Base-by-base conservation (phyloP, 2,113 vertebrate genomes). In the Albula glossodonta region DNA sequence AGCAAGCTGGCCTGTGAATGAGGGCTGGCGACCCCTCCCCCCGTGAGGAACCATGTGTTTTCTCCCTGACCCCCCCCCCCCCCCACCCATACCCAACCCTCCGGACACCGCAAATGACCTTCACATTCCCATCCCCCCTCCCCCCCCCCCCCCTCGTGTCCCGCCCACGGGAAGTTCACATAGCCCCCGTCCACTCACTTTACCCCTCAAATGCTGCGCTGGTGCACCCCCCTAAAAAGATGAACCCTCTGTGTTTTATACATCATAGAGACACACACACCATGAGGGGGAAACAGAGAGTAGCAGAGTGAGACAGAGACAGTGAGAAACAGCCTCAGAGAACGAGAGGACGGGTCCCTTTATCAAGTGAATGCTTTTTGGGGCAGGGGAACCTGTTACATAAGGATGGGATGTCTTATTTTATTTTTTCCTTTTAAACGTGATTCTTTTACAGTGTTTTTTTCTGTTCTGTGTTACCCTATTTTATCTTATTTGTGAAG, bases 1-100 rank as follows among this genome's bases (percentile, higher is more conserved):
- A 97, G 97, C 93, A 99, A 99, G 94, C 89, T 99, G 83, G 98
- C 98, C 0, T 99, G 98, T 83, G 98, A 99, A 89, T 99, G 94
- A 98, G 51, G 31, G 25, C 0, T 10, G 70, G 22, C 6, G 3
- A 70, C 6, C 19, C 2, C 17, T 15, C 57, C 57, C 6, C 15
- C 63, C 17, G 53, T 9, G 53, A 56, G 53, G 7, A 9, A 0
- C 63, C 2, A 41, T n/a, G 66, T 13, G 49, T 3, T 1, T 25
- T 48, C 17, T n/a, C 22, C 12, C 49, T 31, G 53, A 17, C 13
- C 6, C 51, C 11, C 2, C 31, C 53, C 56, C 22, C n/a, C 51
- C 51, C 9, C 19, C 81, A n/a, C 11, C 60, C 4, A 25, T 53
- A 48, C 22, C 15, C 66, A 11, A 22, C 60, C 70, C 70, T 74